Evolutionary conservation across 2,888 invertebrate genomes (phyloP).

Genomic region (Arge pagana): DNA sequence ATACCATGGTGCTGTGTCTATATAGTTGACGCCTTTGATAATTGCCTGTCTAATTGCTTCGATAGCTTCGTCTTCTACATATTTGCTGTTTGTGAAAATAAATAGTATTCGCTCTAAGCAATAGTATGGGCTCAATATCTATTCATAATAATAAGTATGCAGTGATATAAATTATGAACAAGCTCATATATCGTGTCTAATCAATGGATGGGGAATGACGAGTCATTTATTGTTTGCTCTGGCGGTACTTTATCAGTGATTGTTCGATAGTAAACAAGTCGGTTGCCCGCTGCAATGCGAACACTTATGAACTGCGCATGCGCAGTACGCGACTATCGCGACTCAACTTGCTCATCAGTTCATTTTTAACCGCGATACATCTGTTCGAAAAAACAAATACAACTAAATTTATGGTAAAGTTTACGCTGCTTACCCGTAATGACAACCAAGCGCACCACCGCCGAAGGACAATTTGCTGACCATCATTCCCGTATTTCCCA

Average conservation of each 20-base stretch:
- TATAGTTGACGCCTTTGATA: conserved; percentile 83
- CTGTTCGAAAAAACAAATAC: too few species aligned
- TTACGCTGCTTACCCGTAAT: conserved; percentile 72
- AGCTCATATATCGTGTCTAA: too few species aligned
- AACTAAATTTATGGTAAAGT: too few species aligned
- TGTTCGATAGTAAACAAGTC: too few species aligned
- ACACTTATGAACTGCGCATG: not conserved
- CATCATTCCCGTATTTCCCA: conserved; percentile 75
- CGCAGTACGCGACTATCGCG: not conserved
- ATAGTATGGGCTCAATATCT: too few species aligned
- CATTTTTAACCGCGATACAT: not conserved
- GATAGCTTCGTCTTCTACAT: conserved; percentile 70
- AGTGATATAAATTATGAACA: too few species aligned
- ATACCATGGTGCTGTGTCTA: conserved; percentile 93
- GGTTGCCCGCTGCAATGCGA: too few species aligned
- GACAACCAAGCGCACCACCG: conserved; percentile 73
- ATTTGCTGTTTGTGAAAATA: conserved; percentile 59
- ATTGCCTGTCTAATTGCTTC: conserved; percentile 73
- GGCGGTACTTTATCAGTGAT: too few species aligned
- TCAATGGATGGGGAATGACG: too few species aligned
- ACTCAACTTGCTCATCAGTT: not conserved
- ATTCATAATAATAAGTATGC: too few species aligned
- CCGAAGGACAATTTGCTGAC: conserved; percentile 77
- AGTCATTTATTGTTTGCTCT: too few species aligned
- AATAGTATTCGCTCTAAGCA: too few species aligned